Conservation (phyloP, 2,113 vertebrate genomes). For the Cygnus atratus region DNA sequence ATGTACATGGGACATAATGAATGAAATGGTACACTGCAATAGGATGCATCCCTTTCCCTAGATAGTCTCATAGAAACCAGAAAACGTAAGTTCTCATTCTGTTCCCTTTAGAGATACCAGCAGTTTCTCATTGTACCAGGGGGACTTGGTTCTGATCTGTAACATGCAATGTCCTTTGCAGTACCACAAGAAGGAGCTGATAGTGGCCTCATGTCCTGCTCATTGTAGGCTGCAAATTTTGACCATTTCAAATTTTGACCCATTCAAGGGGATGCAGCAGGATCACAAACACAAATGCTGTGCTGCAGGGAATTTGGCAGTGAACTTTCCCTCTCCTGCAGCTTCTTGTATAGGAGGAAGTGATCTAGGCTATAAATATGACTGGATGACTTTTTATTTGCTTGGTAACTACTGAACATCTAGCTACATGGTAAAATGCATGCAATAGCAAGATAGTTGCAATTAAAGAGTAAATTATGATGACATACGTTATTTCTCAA, state of each 20-base stretch:
- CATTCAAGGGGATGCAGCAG: neutral
- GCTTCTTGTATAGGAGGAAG: neutral
- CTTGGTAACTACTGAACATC: neutral
- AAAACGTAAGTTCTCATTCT: neutral
- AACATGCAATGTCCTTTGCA: neutral
- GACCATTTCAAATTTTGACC: neutral
- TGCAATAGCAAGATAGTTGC: slow-evolving; percentile 16
- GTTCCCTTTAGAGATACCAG: neutral
- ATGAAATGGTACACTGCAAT: neutral
- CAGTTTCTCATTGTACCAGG: neutral
- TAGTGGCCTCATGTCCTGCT: neutral
- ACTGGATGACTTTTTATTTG: slow-evolving; percentile 27
- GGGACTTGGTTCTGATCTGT: neutral
- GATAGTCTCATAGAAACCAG: neutral
- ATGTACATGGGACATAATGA: neutral
- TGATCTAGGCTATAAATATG: neutral
- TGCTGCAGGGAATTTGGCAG: neutral
- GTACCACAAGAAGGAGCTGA: neutral
- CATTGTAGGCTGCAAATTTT: neutral
- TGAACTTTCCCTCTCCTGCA: neutral
- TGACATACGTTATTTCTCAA: slow-evolving; percentile 57
- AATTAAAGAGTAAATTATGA: slow-evolving; percentile 62
- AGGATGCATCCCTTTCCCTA: neutral
- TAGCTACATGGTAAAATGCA: neutral
- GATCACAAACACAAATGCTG: neutral